Conservation (phyloP, 2,888 invertebrate genomes). For the Fabriciana adippe region DNA sequence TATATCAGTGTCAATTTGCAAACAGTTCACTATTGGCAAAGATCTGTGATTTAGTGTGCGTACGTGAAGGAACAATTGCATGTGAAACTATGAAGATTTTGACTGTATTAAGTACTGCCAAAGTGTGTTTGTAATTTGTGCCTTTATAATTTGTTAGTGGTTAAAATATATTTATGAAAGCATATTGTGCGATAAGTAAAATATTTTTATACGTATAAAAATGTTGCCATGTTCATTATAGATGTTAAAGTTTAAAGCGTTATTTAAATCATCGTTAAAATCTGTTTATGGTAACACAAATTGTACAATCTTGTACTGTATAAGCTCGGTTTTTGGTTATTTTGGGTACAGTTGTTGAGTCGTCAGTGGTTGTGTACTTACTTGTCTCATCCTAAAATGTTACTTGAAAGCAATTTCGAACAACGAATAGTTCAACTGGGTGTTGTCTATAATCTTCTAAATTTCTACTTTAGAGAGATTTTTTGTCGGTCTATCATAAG, state of each 20-base stretch:
- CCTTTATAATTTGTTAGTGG: slow-evolving; percentile 76
- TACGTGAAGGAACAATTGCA: slow-evolving; percentile 55
- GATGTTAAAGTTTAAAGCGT: slow-evolving; percentile 61
- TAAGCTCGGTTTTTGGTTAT: slow-evolving; percentile 36
- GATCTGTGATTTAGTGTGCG: slow-evolving; percentile 74
- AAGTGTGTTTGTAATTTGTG: slow-evolving; percentile 83
- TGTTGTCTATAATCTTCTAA: slow-evolving; percentile 65
- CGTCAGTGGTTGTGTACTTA: slow-evolving; percentile 80
- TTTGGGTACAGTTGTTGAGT: slow-evolving; percentile 57
- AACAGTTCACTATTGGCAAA: slow-evolving; percentile 78
- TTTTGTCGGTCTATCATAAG: slow-evolving; percentile 75
- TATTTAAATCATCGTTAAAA: slow-evolving; percentile 14
- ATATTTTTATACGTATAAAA: slow-evolving; percentile 81
- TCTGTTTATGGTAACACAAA: slow-evolving; percentile 37
- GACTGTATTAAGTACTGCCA: slow-evolving; percentile 75
- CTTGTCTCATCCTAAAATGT: slow-evolving; percentile 42
- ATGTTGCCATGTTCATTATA: slow-evolving; percentile 80
- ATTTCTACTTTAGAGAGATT: slow-evolving; percentile 60
- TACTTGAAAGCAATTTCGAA: slow-evolving; percentile 38
- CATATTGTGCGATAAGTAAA: slow-evolving; percentile 74
- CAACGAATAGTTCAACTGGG: slow-evolving; percentile 43
- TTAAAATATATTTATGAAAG: slow-evolving; percentile 75
- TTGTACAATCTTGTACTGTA: slow-evolving; percentile 40
- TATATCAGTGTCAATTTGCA: slow-evolving; percentile 72
- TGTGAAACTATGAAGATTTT: slow-evolving; percentile 58